Evolutionary conservation across 2,888 invertebrate species (phyloP), one percentile per base, ranked within the genome.

Genomic region (Nomada fabriciana): DNA sequence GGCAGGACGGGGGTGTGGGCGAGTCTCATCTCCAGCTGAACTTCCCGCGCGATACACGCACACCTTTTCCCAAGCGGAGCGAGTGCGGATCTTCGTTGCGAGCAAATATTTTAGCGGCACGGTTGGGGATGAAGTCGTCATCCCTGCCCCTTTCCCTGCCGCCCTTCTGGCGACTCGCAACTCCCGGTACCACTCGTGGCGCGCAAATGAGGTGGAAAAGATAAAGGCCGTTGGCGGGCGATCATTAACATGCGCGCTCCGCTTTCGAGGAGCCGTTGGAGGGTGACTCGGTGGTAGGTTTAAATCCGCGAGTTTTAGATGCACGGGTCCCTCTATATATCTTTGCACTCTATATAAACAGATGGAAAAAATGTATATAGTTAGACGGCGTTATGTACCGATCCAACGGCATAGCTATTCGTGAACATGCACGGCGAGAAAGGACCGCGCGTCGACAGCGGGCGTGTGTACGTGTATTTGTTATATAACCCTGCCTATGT

Each of bases 171-270:
- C 68, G 70, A 83, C 78, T 76, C 71, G 86, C 82, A 85, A 67
- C 63, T 72, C 84, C 89, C 88, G 84, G 88, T 88, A 89, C 89
- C 89, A 91, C 91, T 91, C 91, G 88, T 88, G 89, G 88, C 88
- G 91, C 91, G 92, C 93, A 94, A 94, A 94, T 94, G 94, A 94
- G 93, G 94, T 93, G 93, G 93, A 94, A 94, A 94, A 93, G 93
- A 93, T 93, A 93, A 93, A 93, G 92, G 91, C 92, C 88, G 89
- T 89, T 36, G 90, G 90, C 90, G 86, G 91, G 92, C 92, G 93
- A 93, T 94, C 93, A 93, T 94, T 93, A 94, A 93, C 93, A 93
- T 93, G 92, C 92, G 89, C 91, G 89, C 91, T 90, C 89, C 86
- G 91, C 91, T 92, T 89, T 91, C 90, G 91, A 91, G 89, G 84